Evolutionary conservation across 2,797 vertebrate species (phyloP), one percentile per base, ranked within the genome.

Genomic region (Ibycter americanus): DNA sequence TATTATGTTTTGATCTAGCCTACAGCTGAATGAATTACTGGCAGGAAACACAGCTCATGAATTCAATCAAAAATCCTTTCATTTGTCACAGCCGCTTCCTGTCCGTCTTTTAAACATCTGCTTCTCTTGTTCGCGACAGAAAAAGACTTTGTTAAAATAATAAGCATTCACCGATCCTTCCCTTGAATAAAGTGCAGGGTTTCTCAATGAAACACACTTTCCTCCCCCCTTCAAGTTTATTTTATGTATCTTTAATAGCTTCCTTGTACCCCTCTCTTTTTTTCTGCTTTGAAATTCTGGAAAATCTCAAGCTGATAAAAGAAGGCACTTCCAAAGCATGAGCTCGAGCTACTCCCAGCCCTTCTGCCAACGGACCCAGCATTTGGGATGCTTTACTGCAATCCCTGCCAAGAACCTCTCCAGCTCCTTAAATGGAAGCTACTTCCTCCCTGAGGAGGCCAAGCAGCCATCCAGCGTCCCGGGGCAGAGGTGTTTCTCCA

Each of bases 51-150:
- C 91, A 97, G 97, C 96, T 98, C 98, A 98, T 97, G 97, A 98
- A 98, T 98, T 97, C 96, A 98, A 97, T 98, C 97, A 98, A 97
- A 98, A 98, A 97, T 96, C 96, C 97, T 98, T 98, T 97, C 98
- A 98, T 98, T 98, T 98, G 97, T 98, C 97, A 98, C 94, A 97
- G 94, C 86, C 89, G 52, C 96, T 98, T 98, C 98, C 98, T 98
- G 97, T 97, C 97, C 62, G 66, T 95, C 97, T 96, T 97, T 96
- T 89, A 97, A 97, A 98, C 98, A 98, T 98, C 97, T 98, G 98
- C 97, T 98, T 97, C 97, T 98, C 97, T 93, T 97, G 97, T 96
- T 97, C 96, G 26, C 87, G 20, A 96, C 95, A 94, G 90, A 96
- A 95, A 95, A 97, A 91, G 94, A 83, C 94, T 98, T 97, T 97